Conservation (phyloP, 2,888 invertebrate species). For the Nomada ferruginata region DNA sequence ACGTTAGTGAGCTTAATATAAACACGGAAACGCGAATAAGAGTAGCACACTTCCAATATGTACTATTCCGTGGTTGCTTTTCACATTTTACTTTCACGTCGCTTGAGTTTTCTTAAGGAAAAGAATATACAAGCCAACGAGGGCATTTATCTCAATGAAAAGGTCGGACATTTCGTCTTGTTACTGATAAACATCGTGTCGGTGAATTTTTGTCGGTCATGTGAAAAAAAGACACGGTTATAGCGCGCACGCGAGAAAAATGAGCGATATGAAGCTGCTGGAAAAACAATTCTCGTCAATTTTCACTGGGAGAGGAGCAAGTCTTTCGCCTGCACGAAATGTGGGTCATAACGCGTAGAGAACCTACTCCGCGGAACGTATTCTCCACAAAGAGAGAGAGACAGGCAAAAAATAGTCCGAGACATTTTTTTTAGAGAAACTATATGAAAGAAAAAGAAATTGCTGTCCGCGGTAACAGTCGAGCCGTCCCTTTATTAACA, state of each 20-base stretch:
- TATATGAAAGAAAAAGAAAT: not conserved
- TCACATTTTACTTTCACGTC: not conserved
- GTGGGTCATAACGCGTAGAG: constrained; percentile 54
- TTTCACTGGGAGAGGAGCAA: constrained; percentile 43
- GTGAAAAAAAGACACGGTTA: constrained; percentile 3
- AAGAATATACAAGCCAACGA: not conserved
- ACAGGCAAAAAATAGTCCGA: not conserved
- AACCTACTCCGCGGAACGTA: constrained; percentile 43
- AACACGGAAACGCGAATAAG: not conserved
- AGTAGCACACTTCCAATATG: not conserved
- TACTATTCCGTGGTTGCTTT: not conserved
- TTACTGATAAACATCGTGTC: not conserved
- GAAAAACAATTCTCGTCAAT: constrained; percentile 44
- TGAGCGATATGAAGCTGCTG: constrained; percentile 12
- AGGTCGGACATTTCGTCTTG: not conserved
- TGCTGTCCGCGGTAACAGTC: too few relatives aligned
- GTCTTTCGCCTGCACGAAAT: constrained; percentile 50
- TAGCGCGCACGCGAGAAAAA: not conserved
- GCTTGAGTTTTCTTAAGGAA: not conserved
- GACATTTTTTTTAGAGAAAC: not conserved
- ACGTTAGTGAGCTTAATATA: not conserved
- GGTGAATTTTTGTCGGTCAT: not conserved
- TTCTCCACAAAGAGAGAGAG: constrained; percentile 16
- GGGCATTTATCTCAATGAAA: not conserved
- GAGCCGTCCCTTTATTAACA: too few relatives aligned